A percentile compares a stretch with the other conserved stretches of the same genome.
Conservation (phyloP, 1,140 invertebrate species). For the Hylaeus anthracinus region DNA sequence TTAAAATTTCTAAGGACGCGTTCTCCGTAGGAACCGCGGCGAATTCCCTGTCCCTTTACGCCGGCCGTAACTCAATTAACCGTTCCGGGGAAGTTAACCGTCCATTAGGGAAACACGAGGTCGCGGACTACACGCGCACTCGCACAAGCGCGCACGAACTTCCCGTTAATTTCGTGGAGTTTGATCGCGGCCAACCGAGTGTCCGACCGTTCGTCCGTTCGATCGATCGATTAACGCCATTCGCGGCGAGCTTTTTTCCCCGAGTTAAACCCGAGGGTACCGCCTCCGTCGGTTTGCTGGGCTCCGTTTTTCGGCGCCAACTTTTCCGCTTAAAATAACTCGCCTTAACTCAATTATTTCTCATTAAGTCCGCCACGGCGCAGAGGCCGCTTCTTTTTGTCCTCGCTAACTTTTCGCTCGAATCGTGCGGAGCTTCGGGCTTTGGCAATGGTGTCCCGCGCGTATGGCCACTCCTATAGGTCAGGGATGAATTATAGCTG, state of each 20-base stretch:
- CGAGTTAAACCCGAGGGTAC: neutral
- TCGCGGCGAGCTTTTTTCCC: neutral
- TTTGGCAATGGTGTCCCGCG: neutral
- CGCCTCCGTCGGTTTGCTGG: conserved; percentile 13
- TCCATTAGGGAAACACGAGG: neutral
- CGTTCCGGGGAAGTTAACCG: neutral
- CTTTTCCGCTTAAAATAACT: conserved; percentile 68
- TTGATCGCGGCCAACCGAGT: conserved; percentile 17
- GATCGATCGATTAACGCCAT: neutral
- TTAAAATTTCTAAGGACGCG: neutral
- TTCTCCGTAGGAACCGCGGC: neutral
- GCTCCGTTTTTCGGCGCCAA: conserved; percentile 57
- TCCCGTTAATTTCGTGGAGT: conserved; percentile 17
- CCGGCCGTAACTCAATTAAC: conserved; percentile 11
- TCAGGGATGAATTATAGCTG: neutral
- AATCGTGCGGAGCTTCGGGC: neutral
- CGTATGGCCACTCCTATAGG: neutral
- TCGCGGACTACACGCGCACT: neutral
- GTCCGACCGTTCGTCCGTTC: neutral
- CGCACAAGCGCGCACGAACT: neutral
- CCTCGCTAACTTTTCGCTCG: conserved; percentile 34
- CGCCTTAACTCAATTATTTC: conserved; percentile 65
- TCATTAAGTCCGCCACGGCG: conserved; percentile 58
- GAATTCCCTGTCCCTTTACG: no score
- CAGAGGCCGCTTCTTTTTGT: conserved; percentile 49